phyloP scores from a whole-genome alignment of 2,888 invertebrate species.

The Eristalis pertinax region DNA sequence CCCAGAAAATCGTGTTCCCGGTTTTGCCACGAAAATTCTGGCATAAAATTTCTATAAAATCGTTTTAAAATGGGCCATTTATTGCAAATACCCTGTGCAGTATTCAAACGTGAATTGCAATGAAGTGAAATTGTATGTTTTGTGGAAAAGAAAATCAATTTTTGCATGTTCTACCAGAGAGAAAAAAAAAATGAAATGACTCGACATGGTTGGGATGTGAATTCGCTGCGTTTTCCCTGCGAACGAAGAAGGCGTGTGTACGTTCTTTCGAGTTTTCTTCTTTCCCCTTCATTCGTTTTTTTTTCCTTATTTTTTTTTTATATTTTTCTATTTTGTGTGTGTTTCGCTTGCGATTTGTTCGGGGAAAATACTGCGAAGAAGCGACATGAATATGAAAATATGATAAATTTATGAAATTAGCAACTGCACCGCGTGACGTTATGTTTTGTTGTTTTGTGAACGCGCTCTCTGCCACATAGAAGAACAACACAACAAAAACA shows the following conservation, averaged over 20 bases:
- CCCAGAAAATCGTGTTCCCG: slow-evolving; percentile 57
- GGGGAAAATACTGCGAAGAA: slow-evolving; percentile 47
- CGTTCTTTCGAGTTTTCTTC: slow-evolving; percentile 75
- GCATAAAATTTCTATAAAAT: slow-evolving; percentile 47
- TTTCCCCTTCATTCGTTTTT: slow-evolving; percentile 15
- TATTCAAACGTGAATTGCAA: slow-evolving; percentile 1
- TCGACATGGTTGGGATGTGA: slow-evolving; percentile 72
- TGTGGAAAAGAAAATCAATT: slow-evolving; percentile 66
- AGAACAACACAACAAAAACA: slow-evolving; percentile 26
- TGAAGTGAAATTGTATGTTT: slow-evolving; percentile 65
- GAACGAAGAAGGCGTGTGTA: slow-evolving; percentile 74
- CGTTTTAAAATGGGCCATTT: slow-evolving; percentile 34
- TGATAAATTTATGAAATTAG: slow-evolving; percentile 22
- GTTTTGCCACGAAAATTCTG: slow-evolving; percentile 18
- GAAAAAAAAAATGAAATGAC: slow-evolving; percentile 41
- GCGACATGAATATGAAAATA: slow-evolving; percentile 18
- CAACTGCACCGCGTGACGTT: slow-evolving; percentile 39
- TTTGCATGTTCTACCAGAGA: slow-evolving; percentile 57
- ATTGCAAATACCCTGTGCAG: neutral
- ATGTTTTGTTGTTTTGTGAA: slow-evolving; percentile 49
- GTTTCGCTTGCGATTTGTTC: slow-evolving; percentile 38
- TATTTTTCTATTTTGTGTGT: slow-evolving; percentile 18
- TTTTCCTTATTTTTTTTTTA: neutral
- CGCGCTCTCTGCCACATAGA: slow-evolving; percentile 10
- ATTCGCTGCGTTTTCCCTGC: slow-evolving; percentile 79